These are phyloP conservation scores for Brachionus plicatilis DNA, from an alignment of 1,140 invertebrate genomes.

Conservation along the genomic window DNA sequence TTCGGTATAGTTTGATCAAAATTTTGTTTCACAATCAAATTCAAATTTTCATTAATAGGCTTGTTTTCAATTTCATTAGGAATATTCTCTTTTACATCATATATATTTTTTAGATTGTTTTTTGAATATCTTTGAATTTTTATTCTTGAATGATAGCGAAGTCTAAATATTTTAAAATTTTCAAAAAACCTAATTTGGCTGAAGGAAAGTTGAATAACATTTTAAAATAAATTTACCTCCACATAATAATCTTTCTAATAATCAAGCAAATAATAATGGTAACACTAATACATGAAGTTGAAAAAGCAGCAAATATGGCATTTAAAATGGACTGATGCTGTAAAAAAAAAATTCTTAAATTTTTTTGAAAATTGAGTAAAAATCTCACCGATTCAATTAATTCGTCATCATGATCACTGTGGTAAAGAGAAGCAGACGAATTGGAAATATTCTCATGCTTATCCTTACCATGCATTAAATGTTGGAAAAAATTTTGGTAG, in stretches of 20 bases:
- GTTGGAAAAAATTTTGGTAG: not conserved
- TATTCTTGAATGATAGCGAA: not conserved
- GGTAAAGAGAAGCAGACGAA: not conserved
- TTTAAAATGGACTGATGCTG: constrained; percentile 11
- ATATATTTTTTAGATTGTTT: not conserved
- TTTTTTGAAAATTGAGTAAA: not conserved
- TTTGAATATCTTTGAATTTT: not conserved
- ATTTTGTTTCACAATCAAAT: not conserved
- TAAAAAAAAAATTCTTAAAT: not conserved
- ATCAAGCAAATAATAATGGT: not conserved
- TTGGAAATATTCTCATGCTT: not conserved
- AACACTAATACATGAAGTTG: not conserved
- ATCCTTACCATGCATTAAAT: constrained; percentile 20
- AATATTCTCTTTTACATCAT: not conserved
- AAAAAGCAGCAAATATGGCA: not conserved
- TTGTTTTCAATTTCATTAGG: not conserved
- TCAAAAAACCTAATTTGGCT: not conserved
- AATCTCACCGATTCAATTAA: not conserved
- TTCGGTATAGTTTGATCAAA: not conserved
- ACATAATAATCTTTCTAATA: not conserved
- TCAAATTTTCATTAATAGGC: not conserved
- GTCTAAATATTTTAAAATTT: not conserved
- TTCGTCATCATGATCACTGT: constrained; percentile 8
- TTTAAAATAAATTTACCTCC: not conserved
- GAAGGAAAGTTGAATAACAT: not conserved